phyloP scores from a whole-genome alignment of 2,113 vertebrate species.

The Pelvicachromis taeniatus region DNA sequence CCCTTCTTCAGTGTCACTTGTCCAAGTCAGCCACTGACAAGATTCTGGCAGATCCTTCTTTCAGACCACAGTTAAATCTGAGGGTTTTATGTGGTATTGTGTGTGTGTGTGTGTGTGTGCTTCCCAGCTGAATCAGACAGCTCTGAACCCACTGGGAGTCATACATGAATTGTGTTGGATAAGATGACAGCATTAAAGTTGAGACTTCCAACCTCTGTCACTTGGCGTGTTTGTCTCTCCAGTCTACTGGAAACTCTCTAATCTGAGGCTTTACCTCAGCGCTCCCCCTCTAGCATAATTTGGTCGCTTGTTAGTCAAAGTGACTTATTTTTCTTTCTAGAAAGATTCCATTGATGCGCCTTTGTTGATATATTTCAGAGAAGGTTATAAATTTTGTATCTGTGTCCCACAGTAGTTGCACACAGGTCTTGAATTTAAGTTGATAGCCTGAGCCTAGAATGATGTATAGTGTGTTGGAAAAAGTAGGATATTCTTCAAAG shows the following conservation, averaged over 20 bases:
- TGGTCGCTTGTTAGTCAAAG: constrained; percentile 23
- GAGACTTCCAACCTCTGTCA: constrained; percentile 21
- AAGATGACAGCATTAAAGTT: constrained; percentile 13
- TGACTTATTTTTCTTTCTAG: constrained; percentile 10
- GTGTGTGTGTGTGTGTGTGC: not conserved
- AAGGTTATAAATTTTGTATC: not conserved
- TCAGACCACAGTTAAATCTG: not conserved
- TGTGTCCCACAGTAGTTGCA: not conserved
- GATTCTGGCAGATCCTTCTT: constrained; percentile 14
- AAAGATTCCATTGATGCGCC: not conserved
- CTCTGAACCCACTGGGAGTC: constrained; percentile 3
- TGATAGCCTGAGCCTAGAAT: not conserved
- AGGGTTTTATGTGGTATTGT: not conserved
- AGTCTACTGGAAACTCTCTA: constrained; percentile 38
- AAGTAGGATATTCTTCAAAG: not conserved
- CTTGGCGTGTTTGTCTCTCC: constrained; percentile 40
- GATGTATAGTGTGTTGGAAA: not conserved
- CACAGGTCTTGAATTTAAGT: not conserved
- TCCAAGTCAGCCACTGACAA: not conserved
- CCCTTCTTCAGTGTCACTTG: not conserved
- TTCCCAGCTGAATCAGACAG: not conserved
- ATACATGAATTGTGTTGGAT: not conserved
- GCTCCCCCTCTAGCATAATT: constrained; percentile 23
- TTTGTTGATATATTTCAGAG: not conserved
- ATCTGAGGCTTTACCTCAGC: constrained; percentile 9